Conservation (phyloP, 2,113 vertebrate genomes). For the Platanista minor region DNA sequence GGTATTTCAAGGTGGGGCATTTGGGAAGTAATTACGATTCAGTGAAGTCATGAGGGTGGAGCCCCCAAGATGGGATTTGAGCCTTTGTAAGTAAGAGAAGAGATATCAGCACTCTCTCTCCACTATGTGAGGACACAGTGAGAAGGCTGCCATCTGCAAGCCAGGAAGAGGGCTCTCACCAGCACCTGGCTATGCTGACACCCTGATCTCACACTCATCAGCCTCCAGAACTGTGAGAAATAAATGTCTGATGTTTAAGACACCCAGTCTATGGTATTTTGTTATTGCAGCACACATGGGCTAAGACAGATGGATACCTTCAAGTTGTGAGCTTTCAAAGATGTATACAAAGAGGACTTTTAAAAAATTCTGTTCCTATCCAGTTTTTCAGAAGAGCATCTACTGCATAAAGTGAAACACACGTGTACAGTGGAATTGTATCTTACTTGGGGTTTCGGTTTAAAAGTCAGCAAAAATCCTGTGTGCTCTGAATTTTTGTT, state of each 20-base stretch:
- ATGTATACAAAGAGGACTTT: neutral
- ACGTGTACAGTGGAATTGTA: fast-evolving
- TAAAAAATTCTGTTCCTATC: neutral
- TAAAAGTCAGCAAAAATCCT: neutral
- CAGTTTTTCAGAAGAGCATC: neutral
- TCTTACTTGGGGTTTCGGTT: neutral
- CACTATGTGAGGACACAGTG: fast-evolving
- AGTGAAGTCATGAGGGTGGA: neutral
- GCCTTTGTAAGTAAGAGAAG: neutral
- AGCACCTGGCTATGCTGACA: neutral
- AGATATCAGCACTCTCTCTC: neutral
- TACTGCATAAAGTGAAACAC: neutral
- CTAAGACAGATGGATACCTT: neutral
- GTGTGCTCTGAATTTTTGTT: neutral
- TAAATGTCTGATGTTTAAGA: neutral
- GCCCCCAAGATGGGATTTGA: neutral
- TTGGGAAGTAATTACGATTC: neutral
- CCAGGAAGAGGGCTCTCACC: neutral
- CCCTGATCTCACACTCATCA: neutral
- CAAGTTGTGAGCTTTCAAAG: neutral
- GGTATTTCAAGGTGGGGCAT: neutral
- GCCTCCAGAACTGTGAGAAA: neutral
- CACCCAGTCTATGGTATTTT: neutral
- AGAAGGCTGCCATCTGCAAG: neutral
- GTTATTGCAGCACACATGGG: neutral